Evolutionary conservation across 2,888 invertebrate genomes (phyloP), one percentile per base, ranked within the genome.

Genomic region (Mechanitis messenoides): DNA sequence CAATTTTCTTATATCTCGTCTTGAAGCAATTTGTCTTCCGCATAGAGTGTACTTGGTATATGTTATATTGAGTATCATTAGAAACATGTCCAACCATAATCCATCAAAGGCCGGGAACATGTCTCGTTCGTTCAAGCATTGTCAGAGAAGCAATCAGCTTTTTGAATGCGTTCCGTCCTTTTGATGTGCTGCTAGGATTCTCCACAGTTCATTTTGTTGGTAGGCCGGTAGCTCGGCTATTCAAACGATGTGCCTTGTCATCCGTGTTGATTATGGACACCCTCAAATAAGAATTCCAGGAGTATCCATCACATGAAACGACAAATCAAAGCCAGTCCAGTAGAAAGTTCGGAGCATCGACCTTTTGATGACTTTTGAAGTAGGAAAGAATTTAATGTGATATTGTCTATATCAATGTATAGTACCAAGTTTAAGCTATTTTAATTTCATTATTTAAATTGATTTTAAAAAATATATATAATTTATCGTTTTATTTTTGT

Each of bases 291-390:
- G 75, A 83, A 83, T 82, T 78, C 84, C 82, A 80, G 85, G 81
- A 85, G 85, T 69, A 70, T 70, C 68, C 63, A 67, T 66, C 61
- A 63, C 62, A 68, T 73, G 81, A 85, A 86, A 83, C 84, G 81
- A 81, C 79, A 82, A 84, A 87, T 88, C 84, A 84, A 78, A 74
- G 74, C 72, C 74, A 74, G 62, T 59, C 73, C 65, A 63, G 67
- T 87, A 87, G 86, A 88, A 87, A 89, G 87, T 85, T 75, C 74
- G 77, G 85, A 74, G 78, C 80, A 81, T 79, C 69, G 84, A 85
- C 84, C 84, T 76, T 78, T 83, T 80, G 70, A 71, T 70, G 67
- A 62, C 61, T 69, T 71, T 68, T 70, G 50, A 50, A 50, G 50
- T 31, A 50, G 50, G 50, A 50, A 50, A 50, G 31, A 50, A 31